Evolutionary conservation across 2,113 vertebrate genomes (phyloP).

Genomic region (Pterocles gutturalis): DNA sequence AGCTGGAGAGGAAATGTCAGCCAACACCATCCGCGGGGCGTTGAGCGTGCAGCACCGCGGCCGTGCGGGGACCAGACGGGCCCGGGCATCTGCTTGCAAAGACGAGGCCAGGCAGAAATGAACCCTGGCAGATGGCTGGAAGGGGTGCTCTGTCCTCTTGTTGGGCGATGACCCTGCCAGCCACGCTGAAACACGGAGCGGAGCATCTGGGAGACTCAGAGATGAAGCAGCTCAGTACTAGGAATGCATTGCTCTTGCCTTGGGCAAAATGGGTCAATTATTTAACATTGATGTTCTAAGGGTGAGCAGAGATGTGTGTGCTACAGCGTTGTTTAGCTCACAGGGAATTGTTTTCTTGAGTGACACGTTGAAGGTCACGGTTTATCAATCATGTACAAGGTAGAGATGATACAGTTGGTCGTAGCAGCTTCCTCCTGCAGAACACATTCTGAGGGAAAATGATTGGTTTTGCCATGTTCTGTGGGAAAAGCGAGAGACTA

Average conservation of each 20-base stretch:
- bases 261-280: neutral
- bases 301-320: neutral
- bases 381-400: neutral
- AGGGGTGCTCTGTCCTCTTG: neutral
- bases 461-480: neutral
- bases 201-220: neutral
- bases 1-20: slow-evolving; percentile 44
- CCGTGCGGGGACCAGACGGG: neutral
- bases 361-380: neutral
- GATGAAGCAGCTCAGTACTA: neutral
- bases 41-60: neutral
- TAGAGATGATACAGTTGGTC: neutral
- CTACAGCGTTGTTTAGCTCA: neutral
- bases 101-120: neutral
- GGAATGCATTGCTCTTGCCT: neutral
- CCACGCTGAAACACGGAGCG: neutral
- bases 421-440: neutral
- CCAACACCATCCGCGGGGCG: neutral
- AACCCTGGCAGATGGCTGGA: slow-evolving; percentile 31
- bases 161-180: neutral
- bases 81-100: neutral
- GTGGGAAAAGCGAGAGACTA: neutral
- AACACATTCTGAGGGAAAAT: neutral
- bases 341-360: neutral
- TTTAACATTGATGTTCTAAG: neutral